A percentile compares a stretch with the other conserved stretches of the same genome.
Conservation (phyloP, 2,797 vertebrate genomes). For the Gallinago nigripennis region DNA sequence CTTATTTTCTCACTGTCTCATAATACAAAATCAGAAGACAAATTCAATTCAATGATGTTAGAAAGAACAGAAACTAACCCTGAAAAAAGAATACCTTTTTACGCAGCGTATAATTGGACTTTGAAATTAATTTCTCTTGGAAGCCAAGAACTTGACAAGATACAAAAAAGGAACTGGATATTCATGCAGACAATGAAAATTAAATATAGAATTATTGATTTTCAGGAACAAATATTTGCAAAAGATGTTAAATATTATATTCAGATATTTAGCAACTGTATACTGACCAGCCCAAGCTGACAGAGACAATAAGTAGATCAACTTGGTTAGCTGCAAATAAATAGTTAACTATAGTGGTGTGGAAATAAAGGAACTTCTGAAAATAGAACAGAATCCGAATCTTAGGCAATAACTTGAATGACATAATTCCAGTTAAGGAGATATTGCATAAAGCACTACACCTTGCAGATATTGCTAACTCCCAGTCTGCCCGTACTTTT, state of each 20-base stretch:
- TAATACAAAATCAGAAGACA: not conserved
- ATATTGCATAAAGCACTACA: not conserved
- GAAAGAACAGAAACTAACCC: not conserved
- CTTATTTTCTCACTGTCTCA: conserved; percentile 32
- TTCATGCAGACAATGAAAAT: not conserved
- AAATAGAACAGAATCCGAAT: conserved; percentile 7
- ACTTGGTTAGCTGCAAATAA: not conserved
- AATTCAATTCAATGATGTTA: not conserved
- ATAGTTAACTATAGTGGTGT: not conserved
- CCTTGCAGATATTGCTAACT: not conserved
- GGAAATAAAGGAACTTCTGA: conserved; percentile 8
- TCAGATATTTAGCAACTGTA: not conserved
- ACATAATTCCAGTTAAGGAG: not conserved
- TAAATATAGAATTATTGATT: not conserved
- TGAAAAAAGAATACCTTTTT: not conserved
- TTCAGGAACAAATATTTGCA: not conserved
- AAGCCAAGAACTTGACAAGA: not conserved
- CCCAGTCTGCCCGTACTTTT: not conserved
- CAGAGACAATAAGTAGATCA: not conserved
- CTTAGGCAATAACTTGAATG: conserved; percentile 4
- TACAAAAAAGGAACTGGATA: not conserved
- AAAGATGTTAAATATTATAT: not conserved
- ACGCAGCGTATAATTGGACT: not conserved
- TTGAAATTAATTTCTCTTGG: not conserved
- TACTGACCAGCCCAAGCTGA: not conserved